Conservation (phyloP, 2,888 invertebrate species). For the Polydrusus pterygomalis region DNA sequence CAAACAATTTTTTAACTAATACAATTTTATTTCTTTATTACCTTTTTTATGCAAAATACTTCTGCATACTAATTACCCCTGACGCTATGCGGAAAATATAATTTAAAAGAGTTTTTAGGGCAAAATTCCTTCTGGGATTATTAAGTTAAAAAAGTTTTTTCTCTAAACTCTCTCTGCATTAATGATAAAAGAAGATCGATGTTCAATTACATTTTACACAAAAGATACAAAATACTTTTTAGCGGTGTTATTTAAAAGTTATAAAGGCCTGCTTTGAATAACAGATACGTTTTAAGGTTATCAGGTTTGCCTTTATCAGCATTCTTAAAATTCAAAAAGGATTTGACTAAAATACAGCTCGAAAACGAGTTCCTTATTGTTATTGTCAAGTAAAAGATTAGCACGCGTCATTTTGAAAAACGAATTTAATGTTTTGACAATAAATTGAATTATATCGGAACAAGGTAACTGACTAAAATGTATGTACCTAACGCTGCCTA, state of each 20-base stretch:
- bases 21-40: neutral
- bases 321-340: constrained; percentile 8
- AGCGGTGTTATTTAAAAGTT: constrained; percentile 12
- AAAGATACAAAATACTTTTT: constrained; percentile 14
- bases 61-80: constrained; percentile 14
- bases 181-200: constrained; percentile 24
- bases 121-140: constrained; percentile 14
- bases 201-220: constrained; percentile 16
- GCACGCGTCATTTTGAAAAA: no score
- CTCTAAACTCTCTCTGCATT: constrained; percentile 11
- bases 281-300: constrained; percentile 17
- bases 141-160: constrained; percentile 12
- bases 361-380: neutral
- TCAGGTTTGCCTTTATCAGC: constrained; percentile 3
- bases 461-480: no score
- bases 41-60: constrained; percentile 5
- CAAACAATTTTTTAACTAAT: neutral
- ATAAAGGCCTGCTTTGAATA: constrained; percentile 10
- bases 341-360: neutral
- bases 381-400: no score
- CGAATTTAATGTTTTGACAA: no score
- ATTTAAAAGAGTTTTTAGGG: neutral
- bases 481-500: no score
- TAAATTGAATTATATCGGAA: no score
- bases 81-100: constrained; percentile 4